phyloP scores from a whole-genome alignment of 2,797 vertebrate species.

The Novumbra hubbsi region DNA sequence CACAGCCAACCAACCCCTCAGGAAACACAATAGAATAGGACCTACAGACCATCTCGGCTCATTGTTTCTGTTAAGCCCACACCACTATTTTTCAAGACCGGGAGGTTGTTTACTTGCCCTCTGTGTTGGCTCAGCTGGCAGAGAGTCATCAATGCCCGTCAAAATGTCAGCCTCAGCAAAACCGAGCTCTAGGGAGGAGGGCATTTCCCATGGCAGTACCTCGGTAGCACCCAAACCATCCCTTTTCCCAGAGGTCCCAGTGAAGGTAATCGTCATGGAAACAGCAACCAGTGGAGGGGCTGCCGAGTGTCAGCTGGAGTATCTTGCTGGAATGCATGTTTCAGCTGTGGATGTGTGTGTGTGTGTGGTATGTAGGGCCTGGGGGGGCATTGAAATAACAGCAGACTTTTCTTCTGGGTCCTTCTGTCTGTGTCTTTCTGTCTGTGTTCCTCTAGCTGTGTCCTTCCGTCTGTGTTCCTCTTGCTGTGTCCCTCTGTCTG shows the following conservation, averaged over 20 bases:
- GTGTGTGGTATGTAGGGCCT: neutral
- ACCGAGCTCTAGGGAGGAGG: conserved; percentile 11
- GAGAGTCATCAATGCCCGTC: conserved; percentile 19
- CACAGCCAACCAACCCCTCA: neutral
- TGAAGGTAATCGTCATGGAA: neutral
- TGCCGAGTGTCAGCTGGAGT: neutral
- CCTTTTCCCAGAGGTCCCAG: neutral
- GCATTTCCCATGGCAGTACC: conserved; percentile 33
- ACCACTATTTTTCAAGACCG: neutral
- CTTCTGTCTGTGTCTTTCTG: too few relatives aligned
- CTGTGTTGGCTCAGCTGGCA: conserved; percentile 38
- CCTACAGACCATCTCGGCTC: neutral
- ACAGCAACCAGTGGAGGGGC: neutral
- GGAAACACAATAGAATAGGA: neutral
- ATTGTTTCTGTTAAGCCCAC: neutral
- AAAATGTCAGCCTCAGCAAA: conserved; percentile 33
- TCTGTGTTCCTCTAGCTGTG: too few relatives aligned
- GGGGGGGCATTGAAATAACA: neutral
- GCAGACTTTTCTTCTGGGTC: too few relatives aligned
- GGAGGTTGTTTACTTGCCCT: conserved; percentile 36
- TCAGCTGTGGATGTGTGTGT: neutral
- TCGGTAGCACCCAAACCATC: conserved; percentile 21
- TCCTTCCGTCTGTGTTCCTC: too few relatives aligned
- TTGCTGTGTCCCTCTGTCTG: too few relatives aligned
- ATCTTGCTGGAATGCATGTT: neutral